A percentile compares a stretch with the other conserved stretches of the same genome.
These are phyloP conservation scores for human (Homo sapiens) DNA, from an alignment of 2,113 vertebrate genomes.

Conservation along the genomic window GRCh38 chr6:69931501-69932000, in stretches of 20 bases:
- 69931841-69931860: not conserved
- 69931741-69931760: not conserved
- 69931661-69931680: slow-evolving; percentile 9
- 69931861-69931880: not conserved
- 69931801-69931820: slow-evolving; percentile 14
- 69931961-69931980: not conserved
- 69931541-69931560: slow-evolving; percentile 4
- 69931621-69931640: not conserved
- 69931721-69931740: not conserved
- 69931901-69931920: not conserved
- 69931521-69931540: slow-evolving; percentile 1
- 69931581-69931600: not conserved
- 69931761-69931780: not conserved
- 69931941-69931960: not conserved
- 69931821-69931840: not conserved
- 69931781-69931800: not conserved
- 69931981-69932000: not conserved
- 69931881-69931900: not conserved
- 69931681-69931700: not conserved
- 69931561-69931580: not conserved
- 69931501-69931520: slow-evolving; percentile 38
- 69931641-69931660: slow-evolving; percentile 56
- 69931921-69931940: not conserved
- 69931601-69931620: not conserved
- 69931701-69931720: not conserved